Conservation (phyloP, 1,140 invertebrate species). For the Saccostrea cuccullata region DNA sequence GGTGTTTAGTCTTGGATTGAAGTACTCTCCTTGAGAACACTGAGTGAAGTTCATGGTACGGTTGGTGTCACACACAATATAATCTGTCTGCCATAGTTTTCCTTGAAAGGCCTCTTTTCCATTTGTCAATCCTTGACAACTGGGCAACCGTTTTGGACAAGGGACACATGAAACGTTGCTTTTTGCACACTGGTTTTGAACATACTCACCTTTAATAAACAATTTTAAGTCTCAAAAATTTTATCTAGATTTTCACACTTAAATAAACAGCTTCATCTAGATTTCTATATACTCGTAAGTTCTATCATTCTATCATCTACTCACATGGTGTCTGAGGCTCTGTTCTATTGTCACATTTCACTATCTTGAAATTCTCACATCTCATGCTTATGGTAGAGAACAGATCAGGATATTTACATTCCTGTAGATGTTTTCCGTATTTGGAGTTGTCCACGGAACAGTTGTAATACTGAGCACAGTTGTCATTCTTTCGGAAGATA, state of each 20-base stretch:
- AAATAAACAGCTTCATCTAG: too few species aligned
- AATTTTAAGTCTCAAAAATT: neutral
- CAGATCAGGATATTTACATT: slow-evolving; percentile 56
- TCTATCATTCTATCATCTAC: too few species aligned
- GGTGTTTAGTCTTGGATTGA: too few species aligned
- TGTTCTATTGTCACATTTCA: slow-evolving; percentile 54
- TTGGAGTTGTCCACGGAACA: slow-evolving; percentile 9
- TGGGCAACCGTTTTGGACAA: slow-evolving; percentile 40
- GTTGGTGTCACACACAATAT: slow-evolving; percentile 41
- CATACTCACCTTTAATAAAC: slow-evolving; percentile 43
- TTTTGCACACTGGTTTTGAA: slow-evolving; percentile 21
- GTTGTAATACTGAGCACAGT: slow-evolving; percentile 45
- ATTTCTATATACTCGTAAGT: too few species aligned
- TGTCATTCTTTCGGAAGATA: slow-evolving; percentile 41
- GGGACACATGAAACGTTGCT: slow-evolving; percentile 13
- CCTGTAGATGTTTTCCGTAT: neutral
- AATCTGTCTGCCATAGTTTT: slow-evolving; percentile 32
- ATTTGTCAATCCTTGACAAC: slow-evolving; percentile 23
- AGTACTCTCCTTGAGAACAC: too few species aligned
- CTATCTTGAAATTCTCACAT: slow-evolving; percentile 51
- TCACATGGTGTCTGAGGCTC: slow-evolving; percentile 62
- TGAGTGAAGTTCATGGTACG: slow-evolving; percentile 16
- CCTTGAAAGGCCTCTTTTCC: slow-evolving; percentile 8
- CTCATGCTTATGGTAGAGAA: slow-evolving; percentile 47
- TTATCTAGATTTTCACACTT: too few species aligned